Evolutionary conservation across 2,888 invertebrate genomes (phyloP), one percentile per base, ranked within the genome.

Genomic region (Steromphala cineraria): DNA sequence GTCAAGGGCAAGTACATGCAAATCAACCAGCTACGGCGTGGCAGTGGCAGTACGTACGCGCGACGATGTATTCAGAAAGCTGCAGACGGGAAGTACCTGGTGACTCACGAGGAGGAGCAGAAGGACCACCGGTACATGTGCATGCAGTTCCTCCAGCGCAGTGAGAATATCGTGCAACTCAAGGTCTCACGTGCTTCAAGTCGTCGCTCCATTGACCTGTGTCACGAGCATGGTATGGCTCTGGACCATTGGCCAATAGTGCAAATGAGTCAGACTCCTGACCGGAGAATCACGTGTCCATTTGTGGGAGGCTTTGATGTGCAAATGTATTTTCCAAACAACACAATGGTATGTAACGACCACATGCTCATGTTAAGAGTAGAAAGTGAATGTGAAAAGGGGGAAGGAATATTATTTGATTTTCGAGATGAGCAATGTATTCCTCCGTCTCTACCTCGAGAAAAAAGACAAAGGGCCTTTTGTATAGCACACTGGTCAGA

Each of bases 161-260:
- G 89, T n/a, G 86, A 86, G 46, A 87, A 86, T 80, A 88, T 91
- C 8, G 87, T 91, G 19, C 91, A 91, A 79, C 83, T 91, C 17
- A 86, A 86, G 78, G 88, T 81, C 53, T 83, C 85, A 0, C 52
- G 77, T 21, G 19, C 74, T 52, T 81, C 52, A 10, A 36, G 52
- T 8, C 77, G 75, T 2, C 81, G 81, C 53, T 78, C 80, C 17
- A 36, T 82, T 53, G 82, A 82, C 7, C 74, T 86, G 40, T 91
- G 91, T 77, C 82, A 88, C 40, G 90, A 90, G 7, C 53, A 81
- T 2, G 80, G 84, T 28, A 82, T 91, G 82, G 86, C 82, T 28
- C 77, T 90, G n/a, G 91, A 91, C 71, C 86, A 88, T 36, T 90
- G 89, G 89, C 91, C 91, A 0, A 77, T 90, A 36, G 85, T 90